Conservation (phyloP, 2,113 vertebrate species). For the Cryptotis parvus region DNA sequence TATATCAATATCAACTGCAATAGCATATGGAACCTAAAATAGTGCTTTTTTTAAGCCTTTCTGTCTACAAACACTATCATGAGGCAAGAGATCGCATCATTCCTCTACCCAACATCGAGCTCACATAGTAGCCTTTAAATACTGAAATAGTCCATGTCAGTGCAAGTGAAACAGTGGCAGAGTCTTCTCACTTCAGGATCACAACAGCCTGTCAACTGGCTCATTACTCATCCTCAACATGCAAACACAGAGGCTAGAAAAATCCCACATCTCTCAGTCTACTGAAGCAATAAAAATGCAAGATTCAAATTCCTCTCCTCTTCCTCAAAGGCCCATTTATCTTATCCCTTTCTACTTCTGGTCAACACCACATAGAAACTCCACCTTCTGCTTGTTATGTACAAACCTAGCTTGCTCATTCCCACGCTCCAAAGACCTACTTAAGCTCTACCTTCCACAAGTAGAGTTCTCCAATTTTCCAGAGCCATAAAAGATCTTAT, state of each 20-base stretch:
- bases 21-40: not conserved
- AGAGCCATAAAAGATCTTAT: not conserved
- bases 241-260: slow-evolving; percentile 19
- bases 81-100: not conserved
- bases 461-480: not conserved
- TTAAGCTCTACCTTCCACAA: not conserved
- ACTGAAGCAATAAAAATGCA: not conserved
- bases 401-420: not conserved
- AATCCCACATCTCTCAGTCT: not conserved
- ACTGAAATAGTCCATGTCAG: not conserved
- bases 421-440: not conserved
- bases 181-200: slow-evolving; percentile 10
- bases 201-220: not conserved
- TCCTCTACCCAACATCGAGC: not conserved
- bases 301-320: not conserved
- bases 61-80: not conserved
- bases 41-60: not conserved
- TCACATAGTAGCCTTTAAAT: not conserved
- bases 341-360: not conserved
- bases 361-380: not conserved
- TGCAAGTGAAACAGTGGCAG: not conserved
- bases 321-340: not conserved
- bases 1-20: not conserved
- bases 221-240: not conserved
- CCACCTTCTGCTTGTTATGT: not conserved